Base-by-base conservation (phyloP, 2,888 invertebrate genomes). In the Deilephila porcellus region DNA sequence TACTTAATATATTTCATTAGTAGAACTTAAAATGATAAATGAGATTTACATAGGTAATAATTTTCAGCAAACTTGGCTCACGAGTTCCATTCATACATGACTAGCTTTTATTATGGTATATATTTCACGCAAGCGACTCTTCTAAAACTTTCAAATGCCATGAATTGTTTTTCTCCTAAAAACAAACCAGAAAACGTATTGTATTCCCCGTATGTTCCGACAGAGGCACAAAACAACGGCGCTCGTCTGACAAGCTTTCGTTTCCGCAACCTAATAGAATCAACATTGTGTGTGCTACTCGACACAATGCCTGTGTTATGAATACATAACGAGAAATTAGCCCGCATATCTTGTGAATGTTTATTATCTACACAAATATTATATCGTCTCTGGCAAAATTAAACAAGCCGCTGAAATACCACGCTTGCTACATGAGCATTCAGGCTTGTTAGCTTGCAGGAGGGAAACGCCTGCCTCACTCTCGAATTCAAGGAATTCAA, bases 281-380 rank as follows among this genome's bases (percentile, higher is more conserved):
- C 88, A 90, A 88, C 90, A 87, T 85, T 85, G 88, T 85, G 82
- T 85, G 82, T 85, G 86, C 87, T 84, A 86, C 89, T 88, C 87
- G 83, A 87, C 86, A 91, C 91, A 92, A 91, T 90, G 85, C 85
- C 83, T 86, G 86, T 84, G 91, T 88, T 90, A 90, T 91, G 92
- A 92, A 92, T 92, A 91, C 88, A 80, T 91, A 91, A 92, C 89
- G 88, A 91, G 88, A 86, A 85, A 92, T 92, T 90, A 91, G 89
- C 88, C 87, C 85, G 86, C 88, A 87, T 88, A 88, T 89, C 87
- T 87, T 88, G 83, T 80, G 83, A 85, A 82, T 84, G 88, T 88
- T 90, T 91, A 91, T 91, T 91, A 90, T 86, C 87, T 85, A 83
- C 81, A 90, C 87, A 90, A 88, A 90, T 88, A 88, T 88, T 85